Conservation (phyloP, 2,888 invertebrate genomes). For the Mayetiola destructor region DNA sequence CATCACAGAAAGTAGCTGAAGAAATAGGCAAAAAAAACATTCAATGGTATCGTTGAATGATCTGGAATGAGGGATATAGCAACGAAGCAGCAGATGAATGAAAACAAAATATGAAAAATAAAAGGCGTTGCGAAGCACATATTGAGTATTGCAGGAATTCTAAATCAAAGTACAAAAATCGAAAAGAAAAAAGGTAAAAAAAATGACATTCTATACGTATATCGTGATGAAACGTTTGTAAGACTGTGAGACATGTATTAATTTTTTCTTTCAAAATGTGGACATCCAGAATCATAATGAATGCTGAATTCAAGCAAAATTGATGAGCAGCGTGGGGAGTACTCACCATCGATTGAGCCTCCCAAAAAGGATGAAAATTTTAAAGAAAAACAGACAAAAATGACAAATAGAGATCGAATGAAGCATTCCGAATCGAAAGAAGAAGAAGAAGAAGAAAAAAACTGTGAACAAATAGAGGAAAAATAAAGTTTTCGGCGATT, state of each 20-base stretch:
- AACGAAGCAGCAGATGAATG: not conserved
- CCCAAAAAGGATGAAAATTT: not conserved
- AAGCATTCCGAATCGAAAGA: not conserved
- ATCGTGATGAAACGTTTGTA: too few relatives aligned
- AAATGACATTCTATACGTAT: not conserved
- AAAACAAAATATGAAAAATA: not conserved
- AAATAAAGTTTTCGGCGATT: conserved; percentile 3
- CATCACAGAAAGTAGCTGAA: too few relatives aligned
- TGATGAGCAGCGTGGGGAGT: not conserved
- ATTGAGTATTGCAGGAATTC: not conserved
- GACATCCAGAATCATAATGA: not conserved
- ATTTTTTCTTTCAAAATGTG: not conserved
- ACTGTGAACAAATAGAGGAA: not conserved
- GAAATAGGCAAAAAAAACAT: too few relatives aligned
- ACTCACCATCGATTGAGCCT: not conserved
- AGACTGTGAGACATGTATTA: too few relatives aligned
- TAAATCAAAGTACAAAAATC: not conserved
- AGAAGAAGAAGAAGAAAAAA: not conserved
- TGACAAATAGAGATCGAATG: not conserved
- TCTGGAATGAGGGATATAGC: too few relatives aligned
- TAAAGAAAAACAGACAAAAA: not conserved
- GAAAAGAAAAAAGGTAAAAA: not conserved
- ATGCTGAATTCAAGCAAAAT: not conserved
- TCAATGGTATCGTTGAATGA: too few relatives aligned
- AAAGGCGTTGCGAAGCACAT: not conserved